These are phyloP conservation scores for Torymus auratus DNA, from an alignment of 2,888 invertebrate species.

Conservation along the genomic window DNA sequence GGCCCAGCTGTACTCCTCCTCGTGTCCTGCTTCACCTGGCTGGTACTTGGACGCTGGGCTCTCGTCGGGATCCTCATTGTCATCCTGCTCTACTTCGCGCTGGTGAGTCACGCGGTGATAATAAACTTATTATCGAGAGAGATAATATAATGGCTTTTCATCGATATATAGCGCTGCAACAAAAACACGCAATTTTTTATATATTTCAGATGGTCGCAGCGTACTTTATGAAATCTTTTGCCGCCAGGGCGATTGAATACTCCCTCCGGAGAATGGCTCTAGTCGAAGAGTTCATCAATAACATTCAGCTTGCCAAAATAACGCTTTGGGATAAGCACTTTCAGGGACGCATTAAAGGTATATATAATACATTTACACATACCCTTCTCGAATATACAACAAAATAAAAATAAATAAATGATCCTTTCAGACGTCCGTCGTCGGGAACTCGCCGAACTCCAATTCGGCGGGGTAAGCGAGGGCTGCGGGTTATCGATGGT, in stretches of 20 bases:
- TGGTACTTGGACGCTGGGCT: conserved; percentile 78
- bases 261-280: conserved; percentile 64
- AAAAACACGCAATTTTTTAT: no score
- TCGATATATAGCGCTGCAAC: conserved; percentile 6
- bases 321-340: conserved; percentile 66
- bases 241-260: conserved; percentile 64
- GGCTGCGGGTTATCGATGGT: conserved; percentile 66
- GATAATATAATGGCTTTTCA: conserved; percentile 35
- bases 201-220: conserved; percentile 63
- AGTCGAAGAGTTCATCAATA: conserved; percentile 66
- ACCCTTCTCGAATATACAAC: no score
- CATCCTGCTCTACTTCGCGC: conserved; percentile 72
- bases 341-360: conserved; percentile 63
- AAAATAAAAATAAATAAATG: no score
- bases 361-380: no score
- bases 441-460: conserved; percentile 64
- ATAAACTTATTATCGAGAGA: neutral
- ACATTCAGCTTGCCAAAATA: conserved; percentile 66
- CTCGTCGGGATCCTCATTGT: conserved; percentile 77
- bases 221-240: conserved; percentile 65
- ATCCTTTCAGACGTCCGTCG: conserved; percentile 58
- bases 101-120: conserved; percentile 53
- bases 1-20: conserved; percentile 78
- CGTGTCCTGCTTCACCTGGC: conserved; percentile 76
- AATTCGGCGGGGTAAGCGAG: conserved; percentile 64